Percentiles rank a stretch among this genome's conserved stretches.
Evolutionary conservation across 2,113 vertebrate species (phyloP).

Genomic region (Grantiella picta): DNA sequence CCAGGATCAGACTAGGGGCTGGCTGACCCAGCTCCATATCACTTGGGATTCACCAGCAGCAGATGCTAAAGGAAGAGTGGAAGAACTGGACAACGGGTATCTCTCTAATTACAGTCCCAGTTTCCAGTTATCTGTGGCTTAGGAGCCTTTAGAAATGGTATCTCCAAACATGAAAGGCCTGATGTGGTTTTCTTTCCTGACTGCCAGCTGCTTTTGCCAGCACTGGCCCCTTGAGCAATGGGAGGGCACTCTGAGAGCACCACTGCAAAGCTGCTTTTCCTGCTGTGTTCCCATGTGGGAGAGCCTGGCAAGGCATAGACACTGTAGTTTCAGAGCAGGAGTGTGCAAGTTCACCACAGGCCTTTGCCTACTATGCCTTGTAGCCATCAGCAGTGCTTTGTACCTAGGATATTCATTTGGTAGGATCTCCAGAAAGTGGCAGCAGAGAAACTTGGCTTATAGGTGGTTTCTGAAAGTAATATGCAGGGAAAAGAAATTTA

Average conservation of each 20-base stretch:
- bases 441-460: background rate
- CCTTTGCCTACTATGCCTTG: background rate
- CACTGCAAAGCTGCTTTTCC: background rate
- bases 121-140: background rate
- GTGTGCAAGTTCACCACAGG: background rate
- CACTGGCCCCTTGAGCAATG: background rate
- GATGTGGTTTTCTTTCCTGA: background rate
- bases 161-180: background rate
- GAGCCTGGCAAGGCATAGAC: background rate
- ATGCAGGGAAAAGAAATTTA: background rate
- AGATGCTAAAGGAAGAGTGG: background rate
- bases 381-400: background rate
- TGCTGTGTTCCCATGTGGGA: background rate
- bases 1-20: background rate
- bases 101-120: background rate
- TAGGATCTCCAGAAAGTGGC: background rate
- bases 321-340: rapidly evolving
- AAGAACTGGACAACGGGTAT: background rate
- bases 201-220: background rate
- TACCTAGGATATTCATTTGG: background rate
- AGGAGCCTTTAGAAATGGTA: background rate
- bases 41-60: background rate
- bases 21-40: background rate
- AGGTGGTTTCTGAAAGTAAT: background rate
- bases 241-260: background rate